Evolutionary conservation across 1,140 invertebrate genomes (phyloP), one percentile per base, ranked within the genome.

Genomic region (Aphis gossypii): DNA sequence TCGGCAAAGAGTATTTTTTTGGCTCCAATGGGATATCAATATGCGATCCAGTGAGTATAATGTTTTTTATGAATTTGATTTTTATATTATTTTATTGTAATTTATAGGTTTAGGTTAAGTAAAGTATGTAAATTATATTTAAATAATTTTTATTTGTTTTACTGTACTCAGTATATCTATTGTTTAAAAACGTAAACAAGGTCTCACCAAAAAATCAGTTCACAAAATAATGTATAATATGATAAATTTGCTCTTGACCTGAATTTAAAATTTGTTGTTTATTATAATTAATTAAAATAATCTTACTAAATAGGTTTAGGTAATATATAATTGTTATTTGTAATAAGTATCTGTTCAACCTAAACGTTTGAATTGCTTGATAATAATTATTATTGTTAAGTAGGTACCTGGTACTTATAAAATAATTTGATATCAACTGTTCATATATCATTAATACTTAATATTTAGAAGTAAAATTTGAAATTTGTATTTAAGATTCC

Each of bases 1-100:
- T 97, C 95, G 97, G 97, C 38, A 95, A 96, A 91, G 98, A 99
- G 96, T 98, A 97, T 95, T 99, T 98, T 95, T 99, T 98, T 95
- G 98, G 98, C 18, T 96, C 96, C 20, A 95, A 95, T 76, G 98
- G 98, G 60, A 97, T 99, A 94, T 96, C 97, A 94, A 97, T 96
- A 94, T 97, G 97, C 94, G 95, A 96, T 94, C 98, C 98, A 94
- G 98, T 98, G 96, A 96, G 97, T 97, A 94, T 35, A 38, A 92
- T 87, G 7, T 89, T 20, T 51, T 38, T 38, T 54, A 89, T 25
- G 20, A 46, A 46, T 46, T 46, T 30, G 2, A 30, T 44, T 86
- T 44, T 23, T 25, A 86, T 44, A 38, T 38, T 7, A 35, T 82
- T 35, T 20, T 21, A n/a, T 82, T 7, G 35, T 38, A 9, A 38